Evolutionary conservation across 2,797 vertebrate species (phyloP), one percentile per base, ranked within the genome.

Genomic region (Parambassis ranga): DNA sequence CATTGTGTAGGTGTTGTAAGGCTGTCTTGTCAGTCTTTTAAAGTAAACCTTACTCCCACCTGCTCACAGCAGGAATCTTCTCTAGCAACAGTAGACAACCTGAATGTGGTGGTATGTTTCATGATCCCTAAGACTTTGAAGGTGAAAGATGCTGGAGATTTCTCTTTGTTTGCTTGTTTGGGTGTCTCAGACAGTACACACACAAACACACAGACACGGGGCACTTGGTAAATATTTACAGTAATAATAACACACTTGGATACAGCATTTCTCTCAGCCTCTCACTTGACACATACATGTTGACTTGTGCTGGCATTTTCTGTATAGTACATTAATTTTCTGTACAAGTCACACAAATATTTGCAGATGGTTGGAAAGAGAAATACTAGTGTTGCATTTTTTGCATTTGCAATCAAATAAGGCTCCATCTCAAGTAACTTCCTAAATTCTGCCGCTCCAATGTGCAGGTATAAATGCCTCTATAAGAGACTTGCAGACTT

Each of bases 1-100:
- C 80, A 76, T 38, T 60, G 71, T 77, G 78, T 73, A 69, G 64
- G 79, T 79, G 81, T 65, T 77, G 70, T 69, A 41, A 60, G 43
- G 36, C 53, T 71, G 79, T 75, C 79, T 75, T 66, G 60, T 76
- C 80, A 71, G 44, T 72, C 65, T 69, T 64, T 68, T 48, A 38
- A 50, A 70, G 65, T 53, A 71, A 79, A 66, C 58, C 68, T 47
- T 19, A 30, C 77, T 62, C 77, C 71, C 57, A 60, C 82, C 61
- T 3, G n/a, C 39, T 68, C 75, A n/a, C 84, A 78, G 77, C 60
- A 5, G 79, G 79, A 50, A 39, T 37, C 69, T 35, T 79, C 72
- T 72, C 59, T 53, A 38, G 51, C 59, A 62, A 55, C 53, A 30
- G 58, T 52, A 75, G 65, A 69, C 33, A 74, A 64, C 78, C 36